These are phyloP conservation scores for Andrena chrysosceles DNA, from an alignment of 2,888 invertebrate species.

Conservation along the genomic window DNA sequence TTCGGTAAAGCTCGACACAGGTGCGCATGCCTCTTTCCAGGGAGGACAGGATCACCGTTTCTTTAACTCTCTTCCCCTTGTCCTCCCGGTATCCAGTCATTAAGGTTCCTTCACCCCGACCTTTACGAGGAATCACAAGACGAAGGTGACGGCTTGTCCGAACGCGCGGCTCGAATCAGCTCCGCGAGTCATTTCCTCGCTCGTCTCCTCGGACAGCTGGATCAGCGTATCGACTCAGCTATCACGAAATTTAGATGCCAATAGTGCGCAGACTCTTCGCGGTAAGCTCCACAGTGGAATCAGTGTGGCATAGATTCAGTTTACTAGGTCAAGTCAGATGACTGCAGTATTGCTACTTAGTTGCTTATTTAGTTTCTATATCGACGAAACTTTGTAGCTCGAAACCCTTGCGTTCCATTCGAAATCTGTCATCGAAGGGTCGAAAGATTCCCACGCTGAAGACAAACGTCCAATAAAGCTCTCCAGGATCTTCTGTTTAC, in stretches of 20 bases:
- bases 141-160: conserved; percentile 46
- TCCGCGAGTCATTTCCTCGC: conserved; percentile 31
- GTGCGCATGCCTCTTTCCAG: conserved; percentile 69
- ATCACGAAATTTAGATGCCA: too few species aligned
- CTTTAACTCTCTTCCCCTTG: conserved; percentile 64
- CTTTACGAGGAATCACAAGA: conserved; percentile 64
- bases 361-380: too few species aligned
- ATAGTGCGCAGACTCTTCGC: too few species aligned
- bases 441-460: conserved; percentile 45
- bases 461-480: conserved; percentile 17
- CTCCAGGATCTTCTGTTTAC: conserved; percentile 63
- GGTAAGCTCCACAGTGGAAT: too few species aligned
- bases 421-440: not conserved
- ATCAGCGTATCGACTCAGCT: too few species aligned
- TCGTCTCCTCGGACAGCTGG: conserved; percentile 9
- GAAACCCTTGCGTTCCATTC: not conserved
- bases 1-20: conserved; percentile 70
- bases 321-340: too few species aligned
- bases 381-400: not conserved
- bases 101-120: conserved; percentile 70
- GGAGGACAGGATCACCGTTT: conserved; percentile 68
- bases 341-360: too few species aligned
- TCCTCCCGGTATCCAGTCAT: conserved; percentile 60
- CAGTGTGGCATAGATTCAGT: too few species aligned
- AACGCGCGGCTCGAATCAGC: conserved; percentile 36